Evolutionary conservation across 2,797 vertebrate genomes (phyloP).

Genomic region (Pygocentrus nattereri): DNA sequence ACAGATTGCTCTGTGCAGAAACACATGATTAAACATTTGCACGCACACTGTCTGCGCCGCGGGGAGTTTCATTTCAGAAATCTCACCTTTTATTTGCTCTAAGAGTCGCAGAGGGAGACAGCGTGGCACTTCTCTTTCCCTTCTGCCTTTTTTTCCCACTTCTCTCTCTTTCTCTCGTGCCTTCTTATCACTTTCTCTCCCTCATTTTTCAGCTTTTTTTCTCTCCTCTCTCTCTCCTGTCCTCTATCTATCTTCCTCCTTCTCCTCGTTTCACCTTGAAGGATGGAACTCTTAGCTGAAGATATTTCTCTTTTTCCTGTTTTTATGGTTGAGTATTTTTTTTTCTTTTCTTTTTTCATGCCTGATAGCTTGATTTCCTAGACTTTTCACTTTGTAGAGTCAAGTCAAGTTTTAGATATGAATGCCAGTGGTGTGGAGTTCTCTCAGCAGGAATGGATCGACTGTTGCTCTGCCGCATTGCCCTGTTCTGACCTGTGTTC

Average conservation of each 20-base stretch:
- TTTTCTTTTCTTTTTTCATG: background rate
- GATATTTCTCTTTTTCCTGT: background rate
- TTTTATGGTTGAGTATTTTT: background rate
- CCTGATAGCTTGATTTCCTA: background rate
- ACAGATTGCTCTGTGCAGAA: constrained; percentile 66
- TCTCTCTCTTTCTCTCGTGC: constrained; percentile 18
- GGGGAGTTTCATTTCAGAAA: constrained; percentile 63
- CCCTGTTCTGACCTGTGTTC: background rate
- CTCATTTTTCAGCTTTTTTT: background rate
- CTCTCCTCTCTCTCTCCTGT: background rate
- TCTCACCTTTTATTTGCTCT: constrained; percentile 37
- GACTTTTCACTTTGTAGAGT: background rate
- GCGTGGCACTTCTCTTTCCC: constrained; percentile 1
- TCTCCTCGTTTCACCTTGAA: background rate
- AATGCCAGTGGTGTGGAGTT: background rate
- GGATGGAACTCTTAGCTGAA: background rate
- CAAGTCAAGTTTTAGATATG: background rate
- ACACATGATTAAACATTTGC: constrained; percentile 76
- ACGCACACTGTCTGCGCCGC: constrained; percentile 63
- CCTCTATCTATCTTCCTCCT: background rate
- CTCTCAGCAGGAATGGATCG: constrained; percentile 1
- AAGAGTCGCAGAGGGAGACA: constrained; percentile 22
- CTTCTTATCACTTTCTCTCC: background rate
- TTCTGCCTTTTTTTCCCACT: constrained; percentile 43
- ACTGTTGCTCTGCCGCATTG: background rate